Evolutionary conservation across 2,113 vertebrate species (phyloP).

Genomic region (Brachyhypopomus gauderio): DNA sequence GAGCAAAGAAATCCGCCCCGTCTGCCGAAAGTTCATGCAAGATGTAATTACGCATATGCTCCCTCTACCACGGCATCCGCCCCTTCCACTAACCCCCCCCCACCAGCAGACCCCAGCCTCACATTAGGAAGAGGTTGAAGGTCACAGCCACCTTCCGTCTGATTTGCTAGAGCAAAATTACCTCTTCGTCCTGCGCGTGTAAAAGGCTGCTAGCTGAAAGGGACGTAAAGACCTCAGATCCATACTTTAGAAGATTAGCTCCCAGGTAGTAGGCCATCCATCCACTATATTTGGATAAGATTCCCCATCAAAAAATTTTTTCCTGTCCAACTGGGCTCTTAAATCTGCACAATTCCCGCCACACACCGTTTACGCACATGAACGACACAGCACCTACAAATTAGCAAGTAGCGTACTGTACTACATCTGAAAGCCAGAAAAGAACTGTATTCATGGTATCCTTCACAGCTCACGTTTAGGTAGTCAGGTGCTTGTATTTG

Average conservation of each 20-base stretch:
- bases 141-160: background rate
- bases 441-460: background rate
- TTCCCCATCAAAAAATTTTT: background rate
- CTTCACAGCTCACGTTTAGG: constrained; percentile 9
- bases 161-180: background rate
- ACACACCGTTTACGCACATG: background rate
- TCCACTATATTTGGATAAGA: constrained; percentile 12
- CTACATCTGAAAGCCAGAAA: background rate
- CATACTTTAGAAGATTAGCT: background rate
- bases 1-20: constrained; percentile 84
- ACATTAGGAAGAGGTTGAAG: constrained; percentile 21
- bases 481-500: background rate
- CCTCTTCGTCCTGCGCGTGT: background rate
- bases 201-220: constrained; percentile 29
- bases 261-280: constrained; percentile 5
- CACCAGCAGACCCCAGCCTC: constrained; percentile 26
- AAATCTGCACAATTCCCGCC: background rate
- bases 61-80: constrained; percentile 68
- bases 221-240: constrained; percentile 30
- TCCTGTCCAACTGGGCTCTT: background rate
- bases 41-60: constrained; percentile 80
- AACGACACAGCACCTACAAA: background rate
- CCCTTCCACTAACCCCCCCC: constrained; percentile 55
- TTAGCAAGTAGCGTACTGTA: background rate
- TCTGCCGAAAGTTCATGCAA: constrained; percentile 90